Conservation (phyloP, 2,797 vertebrate genomes). For the Anabacerthia variegaticeps region DNA sequence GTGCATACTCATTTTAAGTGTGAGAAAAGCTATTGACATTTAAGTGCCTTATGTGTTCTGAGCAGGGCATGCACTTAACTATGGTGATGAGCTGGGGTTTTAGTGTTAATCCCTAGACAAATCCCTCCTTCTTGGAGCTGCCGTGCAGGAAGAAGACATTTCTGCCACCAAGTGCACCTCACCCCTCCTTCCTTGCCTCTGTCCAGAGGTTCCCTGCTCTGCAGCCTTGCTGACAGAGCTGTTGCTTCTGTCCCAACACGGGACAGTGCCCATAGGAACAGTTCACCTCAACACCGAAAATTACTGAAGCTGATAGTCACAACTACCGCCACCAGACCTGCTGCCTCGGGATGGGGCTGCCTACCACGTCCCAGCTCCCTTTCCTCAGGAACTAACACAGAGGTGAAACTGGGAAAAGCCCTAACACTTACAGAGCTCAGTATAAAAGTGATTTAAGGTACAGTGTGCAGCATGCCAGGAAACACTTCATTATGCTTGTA, state of each 20-base stretch:
- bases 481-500: conserved; percentile 55
- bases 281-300: not conserved
- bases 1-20: not conserved
- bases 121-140: not conserved
- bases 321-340: not conserved
- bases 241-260: not conserved
- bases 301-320: not conserved
- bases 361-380: not conserved
- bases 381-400: not conserved
- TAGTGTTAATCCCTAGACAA: not conserved
- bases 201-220: not conserved
- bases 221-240: not conserved
- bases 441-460: conserved; percentile 53
- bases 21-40: not conserved
- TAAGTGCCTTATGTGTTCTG: not conserved
- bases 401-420: not conserved
- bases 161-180: not conserved
- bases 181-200: not conserved
- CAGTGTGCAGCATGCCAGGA: not conserved
- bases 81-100: not conserved
- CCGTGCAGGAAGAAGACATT: not conserved
- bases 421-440: not conserved
- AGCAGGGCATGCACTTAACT: not conserved
- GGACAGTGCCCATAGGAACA: not conserved
- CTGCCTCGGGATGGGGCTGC: not conserved